Evolutionary conservation across 2,888 invertebrate genomes (phyloP).

Genomic region (Lasius fuliginosus): DNA sequence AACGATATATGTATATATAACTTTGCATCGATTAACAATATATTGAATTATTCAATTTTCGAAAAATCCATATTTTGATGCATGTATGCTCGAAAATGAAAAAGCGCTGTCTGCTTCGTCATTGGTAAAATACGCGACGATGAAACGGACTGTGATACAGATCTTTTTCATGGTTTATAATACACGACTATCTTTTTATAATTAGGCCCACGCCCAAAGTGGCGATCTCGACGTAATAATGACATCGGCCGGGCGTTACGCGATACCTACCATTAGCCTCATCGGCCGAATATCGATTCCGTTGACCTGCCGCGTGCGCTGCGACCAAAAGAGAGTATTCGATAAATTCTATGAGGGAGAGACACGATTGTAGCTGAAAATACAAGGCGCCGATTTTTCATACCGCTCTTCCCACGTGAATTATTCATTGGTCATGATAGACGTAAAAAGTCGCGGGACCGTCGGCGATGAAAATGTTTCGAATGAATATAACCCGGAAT

Average conservation of each 20-base stretch:
- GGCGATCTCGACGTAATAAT: slow-evolving; percentile 74
- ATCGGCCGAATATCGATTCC: slow-evolving; percentile 71
- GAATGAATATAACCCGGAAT: slow-evolving; percentile 35
- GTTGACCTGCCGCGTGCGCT: slow-evolving; percentile 58
- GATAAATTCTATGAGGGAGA: slow-evolving; percentile 44
- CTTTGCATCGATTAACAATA: slow-evolving; percentile 18
- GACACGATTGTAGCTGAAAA: slow-evolving; percentile 46
- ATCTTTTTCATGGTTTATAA: slow-evolving; percentile 34
- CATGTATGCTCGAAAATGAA: background rate
- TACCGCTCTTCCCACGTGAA: slow-evolving; percentile 10
- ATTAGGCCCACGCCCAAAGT: slow-evolving; percentile 69
- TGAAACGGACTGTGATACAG: slow-evolving; percentile 6
- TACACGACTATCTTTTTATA: slow-evolving; percentile 51
- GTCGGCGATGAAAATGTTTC: slow-evolving; percentile 48
- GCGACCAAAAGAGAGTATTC: slow-evolving; percentile 57
- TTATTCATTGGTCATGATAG: slow-evolving; percentile 53
- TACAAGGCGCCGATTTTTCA: slow-evolving; percentile 64
- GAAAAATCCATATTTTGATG: background rate
- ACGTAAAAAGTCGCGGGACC: slow-evolving; percentile 26
- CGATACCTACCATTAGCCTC: slow-evolving; percentile 73
- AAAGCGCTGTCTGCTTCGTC: background rate
- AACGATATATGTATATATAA: background rate
- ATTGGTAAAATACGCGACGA: slow-evolving; percentile 13
- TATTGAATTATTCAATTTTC: slow-evolving; percentile 31
- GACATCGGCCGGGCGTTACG: slow-evolving; percentile 72